Evolutionary conservation across 2,888 invertebrate genomes (phyloP).

Genomic region (Cataglyphis altisquamis): DNA sequence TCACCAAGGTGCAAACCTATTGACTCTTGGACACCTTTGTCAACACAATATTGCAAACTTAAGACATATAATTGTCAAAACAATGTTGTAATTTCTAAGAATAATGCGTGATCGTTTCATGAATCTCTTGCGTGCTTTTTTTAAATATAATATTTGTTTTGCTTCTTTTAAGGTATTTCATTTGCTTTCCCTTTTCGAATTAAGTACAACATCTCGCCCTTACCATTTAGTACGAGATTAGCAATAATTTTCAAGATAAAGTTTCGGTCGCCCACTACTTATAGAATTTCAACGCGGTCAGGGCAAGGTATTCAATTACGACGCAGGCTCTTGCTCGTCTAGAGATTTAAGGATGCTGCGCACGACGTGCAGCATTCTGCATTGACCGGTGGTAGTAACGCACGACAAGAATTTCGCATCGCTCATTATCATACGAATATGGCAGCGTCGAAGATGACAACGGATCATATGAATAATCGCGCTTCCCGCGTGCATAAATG

Average conservation of each 20-base stretch:
- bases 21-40: background rate
- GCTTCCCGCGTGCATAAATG: slow-evolving; percentile 58
- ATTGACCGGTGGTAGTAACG: slow-evolving; percentile 54
- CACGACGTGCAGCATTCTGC: slow-evolving; percentile 50
- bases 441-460: slow-evolving; percentile 71
- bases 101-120: too few relatives aligned
- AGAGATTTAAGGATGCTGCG: slow-evolving; percentile 65
- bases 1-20: background rate
- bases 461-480: slow-evolving; percentile 75
- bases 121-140: too few relatives aligned
- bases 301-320: slow-evolving; percentile 45
- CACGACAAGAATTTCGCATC: slow-evolving; percentile 73
- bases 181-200: background rate
- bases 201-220: background rate
- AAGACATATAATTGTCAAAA: background rate
- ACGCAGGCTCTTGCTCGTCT: slow-evolving; percentile 38
- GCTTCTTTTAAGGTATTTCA: background rate
- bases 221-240: background rate
- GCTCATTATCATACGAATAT: slow-evolving; percentile 76
- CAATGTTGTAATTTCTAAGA: background rate
- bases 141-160: background rate
- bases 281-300: slow-evolving; percentile 57
- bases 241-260: background rate
- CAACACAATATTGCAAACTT: background rate
- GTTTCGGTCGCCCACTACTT: slow-evolving; percentile 23